Evolutionary conservation across 2,888 invertebrate genomes (phyloP).

Genomic region (Morpho helenor): DNA sequence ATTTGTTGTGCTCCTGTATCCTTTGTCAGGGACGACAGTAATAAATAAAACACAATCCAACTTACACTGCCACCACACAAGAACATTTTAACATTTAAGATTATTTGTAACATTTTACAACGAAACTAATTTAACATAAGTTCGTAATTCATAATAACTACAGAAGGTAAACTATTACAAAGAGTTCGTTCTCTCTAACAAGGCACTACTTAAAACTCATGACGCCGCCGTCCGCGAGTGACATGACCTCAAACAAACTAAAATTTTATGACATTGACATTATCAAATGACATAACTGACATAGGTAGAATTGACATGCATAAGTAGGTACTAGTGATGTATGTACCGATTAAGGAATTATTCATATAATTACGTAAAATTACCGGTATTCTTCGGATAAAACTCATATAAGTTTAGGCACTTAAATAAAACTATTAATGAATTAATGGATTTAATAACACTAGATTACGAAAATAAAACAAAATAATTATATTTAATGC

Average conservation of each 20-base stretch:
- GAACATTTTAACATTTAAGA: conserved; percentile 54
- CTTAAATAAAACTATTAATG: too few species aligned
- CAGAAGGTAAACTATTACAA: conserved; percentile 21
- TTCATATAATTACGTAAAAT: too few species aligned
- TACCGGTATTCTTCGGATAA: too few species aligned
- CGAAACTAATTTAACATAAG: conserved; percentile 16
- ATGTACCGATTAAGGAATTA: too few species aligned
- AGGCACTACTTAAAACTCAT: conserved; percentile 46
- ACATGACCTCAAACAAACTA: conserved; percentile 16
- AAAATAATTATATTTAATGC: too few species aligned
- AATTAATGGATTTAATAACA: too few species aligned
- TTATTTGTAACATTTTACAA: conserved; percentile 19
- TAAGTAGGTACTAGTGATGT: too few species aligned
- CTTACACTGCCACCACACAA: conserved; percentile 52
- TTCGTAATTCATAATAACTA: conserved; percentile 14
- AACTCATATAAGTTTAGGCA: too few species aligned
- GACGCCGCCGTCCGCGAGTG: conserved; percentile 4
- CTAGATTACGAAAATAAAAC: too few species aligned
- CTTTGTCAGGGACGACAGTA: conserved; percentile 64
- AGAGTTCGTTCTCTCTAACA: conserved; percentile 23
- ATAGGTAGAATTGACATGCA: too few species aligned
- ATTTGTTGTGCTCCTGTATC: conserved; percentile 53
- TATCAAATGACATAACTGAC: neutral
- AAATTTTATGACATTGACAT: conserved; percentile 5
- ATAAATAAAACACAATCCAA: conserved; percentile 53